Conservation (phyloP, 2,797 vertebrate species). For the Coracias cyanogaster region DNA sequence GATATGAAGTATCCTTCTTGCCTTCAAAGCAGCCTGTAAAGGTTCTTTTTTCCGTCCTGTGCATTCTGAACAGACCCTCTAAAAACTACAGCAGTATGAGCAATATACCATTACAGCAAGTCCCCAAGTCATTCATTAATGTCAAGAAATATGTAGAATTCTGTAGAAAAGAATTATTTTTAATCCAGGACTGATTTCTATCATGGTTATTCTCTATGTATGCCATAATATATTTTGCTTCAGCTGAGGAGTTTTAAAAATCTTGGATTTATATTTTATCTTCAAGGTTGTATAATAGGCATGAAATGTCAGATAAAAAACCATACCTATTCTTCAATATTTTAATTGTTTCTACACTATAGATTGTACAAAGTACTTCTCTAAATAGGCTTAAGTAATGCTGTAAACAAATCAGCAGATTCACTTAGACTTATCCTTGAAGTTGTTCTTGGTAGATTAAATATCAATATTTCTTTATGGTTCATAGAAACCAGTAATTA, state of each 20-base stretch:
- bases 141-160: not conserved
- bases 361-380: not conserved
- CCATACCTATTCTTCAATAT: not conserved
- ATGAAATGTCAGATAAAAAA: not conserved
- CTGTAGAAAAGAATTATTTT: not conserved
- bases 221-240: not conserved
- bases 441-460: slow-evolving; percentile 36
- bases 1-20: not conserved
- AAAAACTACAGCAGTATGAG: not conserved
- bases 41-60: not conserved
- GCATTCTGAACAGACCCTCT: not conserved
- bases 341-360: not conserved
- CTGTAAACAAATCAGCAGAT: not conserved
- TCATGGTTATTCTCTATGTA: not conserved
- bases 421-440: not conserved
- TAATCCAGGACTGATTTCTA: not conserved
- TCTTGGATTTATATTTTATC: not conserved
- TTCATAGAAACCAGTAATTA: slow-evolving; percentile 67
- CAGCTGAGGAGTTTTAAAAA: not conserved
- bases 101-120: not conserved
- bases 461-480: slow-evolving; percentile 45
- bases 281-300: not conserved
- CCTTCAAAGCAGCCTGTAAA: not conserved
- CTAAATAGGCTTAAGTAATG: not conserved
- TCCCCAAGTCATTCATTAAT: not conserved